These are phyloP conservation scores for Eublepharis macularius DNA, from an alignment of 2,113 vertebrate genomes.

Conservation along the genomic window DNA sequence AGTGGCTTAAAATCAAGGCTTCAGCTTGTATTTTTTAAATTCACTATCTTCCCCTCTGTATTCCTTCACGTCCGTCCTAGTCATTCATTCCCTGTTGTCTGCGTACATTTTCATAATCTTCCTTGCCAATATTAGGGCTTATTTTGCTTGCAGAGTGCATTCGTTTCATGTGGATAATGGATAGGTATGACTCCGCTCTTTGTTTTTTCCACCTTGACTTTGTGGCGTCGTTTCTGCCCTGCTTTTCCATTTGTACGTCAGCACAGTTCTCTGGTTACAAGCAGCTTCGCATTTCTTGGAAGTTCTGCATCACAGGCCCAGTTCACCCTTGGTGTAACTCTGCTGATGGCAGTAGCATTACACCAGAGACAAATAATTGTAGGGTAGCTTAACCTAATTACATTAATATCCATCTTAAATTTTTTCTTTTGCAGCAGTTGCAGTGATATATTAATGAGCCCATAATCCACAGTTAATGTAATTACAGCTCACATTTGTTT, in stretches of 20 bases:
- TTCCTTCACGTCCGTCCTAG: slow-evolving; percentile 38
- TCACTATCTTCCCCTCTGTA: slow-evolving; percentile 44
- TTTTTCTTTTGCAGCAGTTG: slow-evolving; percentile 20
- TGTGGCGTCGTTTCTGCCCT: slow-evolving; percentile 53
- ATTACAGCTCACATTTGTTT: slow-evolving; percentile 49
- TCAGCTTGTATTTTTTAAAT: slow-evolving; percentile 27
- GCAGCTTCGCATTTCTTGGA: slow-evolving; percentile 65
- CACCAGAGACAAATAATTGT: slow-evolving; percentile 52
- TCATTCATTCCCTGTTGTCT: slow-evolving; percentile 44
- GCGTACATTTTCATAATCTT: slow-evolving; percentile 51
- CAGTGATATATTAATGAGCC: slow-evolving; percentile 32
- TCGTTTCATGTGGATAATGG: slow-evolving; percentile 58
- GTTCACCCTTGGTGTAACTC: slow-evolving; percentile 55
- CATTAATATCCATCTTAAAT: slow-evolving; percentile 40
- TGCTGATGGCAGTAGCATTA: slow-evolving; percentile 49
- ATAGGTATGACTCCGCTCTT: slow-evolving; percentile 46
- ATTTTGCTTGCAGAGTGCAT: slow-evolving; percentile 54
- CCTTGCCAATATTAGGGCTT: slow-evolving; percentile 42
- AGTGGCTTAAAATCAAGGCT: slow-evolving; percentile 12
- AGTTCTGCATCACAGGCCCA: slow-evolving; percentile 42
- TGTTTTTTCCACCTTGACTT: slow-evolving; percentile 41
- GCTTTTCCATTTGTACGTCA: slow-evolving; percentile 61
- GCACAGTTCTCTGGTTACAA: slow-evolving; percentile 61
- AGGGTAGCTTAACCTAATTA: slow-evolving; percentile 43
- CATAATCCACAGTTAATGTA: slow-evolving; percentile 14